A percentile compares a stretch with the other conserved stretches of the same genome.
These are phyloP conservation scores for Dolichotis patagonum DNA, from an alignment of 2,113 vertebrate genomes.

Conservation along the genomic window DNA sequence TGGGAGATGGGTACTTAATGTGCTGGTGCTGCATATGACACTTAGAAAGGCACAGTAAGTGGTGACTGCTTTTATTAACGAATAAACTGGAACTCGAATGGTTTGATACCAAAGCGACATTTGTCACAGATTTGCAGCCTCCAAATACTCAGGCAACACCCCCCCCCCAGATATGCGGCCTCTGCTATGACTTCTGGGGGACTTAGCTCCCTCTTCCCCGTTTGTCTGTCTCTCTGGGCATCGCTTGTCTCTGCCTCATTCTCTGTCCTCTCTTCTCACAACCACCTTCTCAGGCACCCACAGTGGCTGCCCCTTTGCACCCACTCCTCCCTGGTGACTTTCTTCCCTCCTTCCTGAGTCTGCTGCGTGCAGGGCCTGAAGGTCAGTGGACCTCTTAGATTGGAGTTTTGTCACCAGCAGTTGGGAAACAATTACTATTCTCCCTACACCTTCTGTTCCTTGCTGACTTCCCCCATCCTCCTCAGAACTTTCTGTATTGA, in stretches of 20 bases:
- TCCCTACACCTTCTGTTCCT: not conserved
- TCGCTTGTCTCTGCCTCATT: not conserved
- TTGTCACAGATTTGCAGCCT: not conserved
- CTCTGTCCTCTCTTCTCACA: not conserved
- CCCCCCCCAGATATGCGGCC: not conserved
- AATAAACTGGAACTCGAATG: rapidly evolving
- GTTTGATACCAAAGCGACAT: not conserved
- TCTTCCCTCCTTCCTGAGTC: not conserved
- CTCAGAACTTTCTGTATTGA: not conserved
- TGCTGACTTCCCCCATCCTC: not conserved
- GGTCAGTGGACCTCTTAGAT: not conserved
- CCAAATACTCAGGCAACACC: not conserved
- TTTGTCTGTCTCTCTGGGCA: not conserved
- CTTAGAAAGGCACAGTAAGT: not conserved
- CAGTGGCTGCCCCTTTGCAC: not conserved
- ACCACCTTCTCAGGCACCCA: not conserved
- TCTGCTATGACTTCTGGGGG: not conserved
- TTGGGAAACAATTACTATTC: conserved; percentile 18
- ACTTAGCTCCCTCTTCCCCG: not conserved
- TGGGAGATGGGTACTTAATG: not conserved
- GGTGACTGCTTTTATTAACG: not conserved
- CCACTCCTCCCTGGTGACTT: conserved; percentile 20
- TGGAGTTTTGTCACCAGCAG: not conserved
- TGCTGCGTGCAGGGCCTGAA: not conserved
- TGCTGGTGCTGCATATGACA: not conserved